A percentile compares a stretch with the other conserved stretches of the same genome.
These are phyloP conservation scores for Oryzaephilus surinamensis DNA, from an alignment of 1,140 invertebrate genomes.

Conservation along the genomic window DNA sequence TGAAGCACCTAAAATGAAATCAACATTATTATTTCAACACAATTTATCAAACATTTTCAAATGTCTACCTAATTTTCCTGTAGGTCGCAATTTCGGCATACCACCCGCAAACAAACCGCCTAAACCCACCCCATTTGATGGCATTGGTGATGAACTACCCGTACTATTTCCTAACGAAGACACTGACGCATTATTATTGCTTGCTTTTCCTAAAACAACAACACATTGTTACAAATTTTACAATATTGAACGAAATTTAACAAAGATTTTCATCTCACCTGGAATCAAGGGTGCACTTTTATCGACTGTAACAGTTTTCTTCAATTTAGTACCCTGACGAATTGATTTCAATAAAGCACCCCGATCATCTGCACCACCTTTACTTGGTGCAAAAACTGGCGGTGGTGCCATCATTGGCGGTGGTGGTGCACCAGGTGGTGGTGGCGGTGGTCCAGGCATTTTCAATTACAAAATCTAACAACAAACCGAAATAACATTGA, in stretches of 20 bases:
- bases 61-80: slow-evolving; percentile 37
- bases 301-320: slow-evolving; percentile 80
- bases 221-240: slow-evolving; percentile 4
- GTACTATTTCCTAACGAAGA: slow-evolving; percentile 33
- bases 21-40: neutral
- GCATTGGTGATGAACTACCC: slow-evolving; percentile 26
- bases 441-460: slow-evolving; percentile 44
- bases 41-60: neutral
- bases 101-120: slow-evolving; percentile 75
- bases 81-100: slow-evolving; percentile 77
- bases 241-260: neutral
- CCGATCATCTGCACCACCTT: slow-evolving; percentile 46
- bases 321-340: slow-evolving; percentile 66
- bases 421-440: slow-evolving; percentile 46
- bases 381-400: slow-evolving; percentile 38
- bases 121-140: slow-evolving; percentile 43
- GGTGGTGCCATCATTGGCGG: slow-evolving; percentile 55
- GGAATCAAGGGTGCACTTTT: slow-evolving; percentile 67
- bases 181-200: slow-evolving; percentile 10
- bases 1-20: slow-evolving; percentile 3
- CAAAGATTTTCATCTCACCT: slow-evolving; percentile 1
- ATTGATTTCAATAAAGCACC: slow-evolving; percentile 69
- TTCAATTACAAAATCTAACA: slow-evolving; percentile 8
- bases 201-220: slow-evolving; percentile 23
- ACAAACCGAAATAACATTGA: slow-evolving; percentile 7